phyloP scores from a whole-genome alignment of 2,113 vertebrate genomes.

The Brachirus orientalis region DNA sequence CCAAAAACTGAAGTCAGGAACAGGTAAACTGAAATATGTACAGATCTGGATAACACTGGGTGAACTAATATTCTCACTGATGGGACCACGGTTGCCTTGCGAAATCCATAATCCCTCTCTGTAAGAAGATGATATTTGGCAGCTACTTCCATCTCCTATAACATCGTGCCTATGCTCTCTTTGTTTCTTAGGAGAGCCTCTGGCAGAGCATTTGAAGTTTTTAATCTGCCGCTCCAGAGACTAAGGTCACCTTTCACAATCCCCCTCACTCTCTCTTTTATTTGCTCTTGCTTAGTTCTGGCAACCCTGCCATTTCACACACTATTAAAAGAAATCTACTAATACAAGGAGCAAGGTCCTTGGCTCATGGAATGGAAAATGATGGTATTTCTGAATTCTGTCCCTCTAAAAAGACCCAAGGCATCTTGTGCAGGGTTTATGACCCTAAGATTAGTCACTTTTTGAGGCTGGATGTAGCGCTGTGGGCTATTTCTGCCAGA shows the following conservation, averaged over 20 bases:
- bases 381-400: slow-evolving; percentile 79
- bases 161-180: slow-evolving; percentile 72
- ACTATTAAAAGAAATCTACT: slow-evolving; percentile 81
- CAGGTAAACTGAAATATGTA: slow-evolving; percentile 53
- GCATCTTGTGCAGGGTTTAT: slow-evolving; percentile 80
- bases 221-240: slow-evolving; percentile 79
- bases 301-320: slow-evolving; percentile 79
- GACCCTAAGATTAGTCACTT: slow-evolving; percentile 84
- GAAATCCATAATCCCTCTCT: slow-evolving; percentile 75
- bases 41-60: slow-evolving; percentile 62
- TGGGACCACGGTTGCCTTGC: slow-evolving; percentile 69
- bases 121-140: slow-evolving; percentile 75
- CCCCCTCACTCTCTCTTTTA: slow-evolving; percentile 67
- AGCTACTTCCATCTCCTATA: slow-evolving; percentile 70
- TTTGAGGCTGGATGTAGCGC: slow-evolving; percentile 79
- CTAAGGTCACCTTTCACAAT: slow-evolving; percentile 80
- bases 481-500: slow-evolving; percentile 78
- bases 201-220: slow-evolving; percentile 79
- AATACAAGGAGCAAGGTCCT: slow-evolving; percentile 71
- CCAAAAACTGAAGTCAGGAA: slow-evolving; percentile 49
- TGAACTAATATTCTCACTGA: slow-evolving; percentile 64
- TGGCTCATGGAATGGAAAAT: slow-evolving; percentile 77
- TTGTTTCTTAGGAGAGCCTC: slow-evolving; percentile 73
- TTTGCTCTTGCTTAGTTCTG: slow-evolving; percentile 78
- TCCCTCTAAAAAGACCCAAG: slow-evolving; percentile 74